These are phyloP conservation scores for Macquaria ambigua DNA, from an alignment of 2,113 vertebrate species.

Conservation along the genomic window DNA sequence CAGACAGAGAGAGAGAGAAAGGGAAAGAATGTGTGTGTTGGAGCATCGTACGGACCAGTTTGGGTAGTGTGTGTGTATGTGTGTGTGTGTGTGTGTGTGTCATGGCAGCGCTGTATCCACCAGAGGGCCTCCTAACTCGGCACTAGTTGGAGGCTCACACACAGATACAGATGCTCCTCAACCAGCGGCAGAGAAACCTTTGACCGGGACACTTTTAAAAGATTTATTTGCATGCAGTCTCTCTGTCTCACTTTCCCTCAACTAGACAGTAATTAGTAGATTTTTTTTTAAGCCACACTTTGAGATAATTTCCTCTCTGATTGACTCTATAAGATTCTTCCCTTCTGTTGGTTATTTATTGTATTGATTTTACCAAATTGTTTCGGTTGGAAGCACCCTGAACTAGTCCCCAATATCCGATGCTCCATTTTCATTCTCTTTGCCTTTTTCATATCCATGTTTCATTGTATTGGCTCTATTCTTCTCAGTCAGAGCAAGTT, in stretches of 20 bases:
- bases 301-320: not conserved
- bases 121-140: conserved; percentile 98
- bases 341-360: not conserved
- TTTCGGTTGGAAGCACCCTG: not conserved
- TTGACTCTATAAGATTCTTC: not conserved
- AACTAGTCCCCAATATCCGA: not conserved
- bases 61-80: conserved; percentile 41
- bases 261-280: not conserved
- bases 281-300: not conserved
- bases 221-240: conserved; percentile 18
- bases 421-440: not conserved
- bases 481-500: conserved; percentile 44
- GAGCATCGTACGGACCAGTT: conserved; percentile 45
- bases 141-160: conserved; percentile 45
- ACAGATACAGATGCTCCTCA: conserved; percentile 24
- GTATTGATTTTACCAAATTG: conserved; percentile 1
- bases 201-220: conserved; percentile 63
- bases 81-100: conserved; percentile 63
- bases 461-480: conserved; percentile 25
- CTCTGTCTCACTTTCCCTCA: not conserved
- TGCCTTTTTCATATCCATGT: not conserved
- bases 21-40: conserved; percentile 42
- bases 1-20: conserved; percentile 11
- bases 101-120: conserved; percentile 86
- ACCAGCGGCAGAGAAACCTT: conserved; percentile 62